A percentile compares a stretch with the other conserved stretches of the same genome.
Evolutionary conservation across 2,113 vertebrate species (phyloP).

Genomic region (Noturus placidus): DNA sequence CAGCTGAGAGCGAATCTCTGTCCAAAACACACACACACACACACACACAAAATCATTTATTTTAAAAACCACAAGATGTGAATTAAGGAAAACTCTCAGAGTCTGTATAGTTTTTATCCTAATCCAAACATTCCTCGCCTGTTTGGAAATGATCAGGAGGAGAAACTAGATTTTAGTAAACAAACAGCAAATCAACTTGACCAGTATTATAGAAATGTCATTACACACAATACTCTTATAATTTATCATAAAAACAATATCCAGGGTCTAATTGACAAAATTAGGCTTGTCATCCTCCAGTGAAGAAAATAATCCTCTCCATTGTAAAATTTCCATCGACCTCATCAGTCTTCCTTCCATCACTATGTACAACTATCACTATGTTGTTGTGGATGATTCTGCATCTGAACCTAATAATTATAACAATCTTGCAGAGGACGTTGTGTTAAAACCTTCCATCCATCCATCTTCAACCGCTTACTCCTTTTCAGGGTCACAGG

Average conservation of each 20-base stretch:
- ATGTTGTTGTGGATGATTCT: not conserved
- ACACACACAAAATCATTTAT: conserved; percentile 32
- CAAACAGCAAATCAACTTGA: not conserved
- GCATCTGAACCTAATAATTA: not conserved
- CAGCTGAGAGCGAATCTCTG: conserved; percentile 95
- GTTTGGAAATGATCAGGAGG: not conserved
- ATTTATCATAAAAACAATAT: not conserved
- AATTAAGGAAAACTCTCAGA: not conserved
- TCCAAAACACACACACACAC: no score
- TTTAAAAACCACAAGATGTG: not conserved
- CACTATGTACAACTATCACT: no score
- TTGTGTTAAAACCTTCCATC: not conserved
- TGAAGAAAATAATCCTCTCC: not conserved
- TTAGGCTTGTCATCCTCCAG: not conserved
- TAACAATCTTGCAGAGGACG: not conserved
- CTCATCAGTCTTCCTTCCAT: not conserved
- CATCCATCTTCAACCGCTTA: no score
- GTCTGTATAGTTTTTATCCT: not conserved
- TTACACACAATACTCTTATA: not conserved
- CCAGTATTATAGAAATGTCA: not conserved
- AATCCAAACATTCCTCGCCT: not conserved
- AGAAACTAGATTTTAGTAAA: not conserved
- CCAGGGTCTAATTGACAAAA: not conserved
- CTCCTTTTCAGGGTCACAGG: no score
- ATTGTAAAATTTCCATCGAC: not conserved